Percentiles rank a stretch among this genome's conserved stretches.
Evolutionary conservation across 2,888 invertebrate genomes (phyloP).

Genomic region (Crioceris asparagi): DNA sequence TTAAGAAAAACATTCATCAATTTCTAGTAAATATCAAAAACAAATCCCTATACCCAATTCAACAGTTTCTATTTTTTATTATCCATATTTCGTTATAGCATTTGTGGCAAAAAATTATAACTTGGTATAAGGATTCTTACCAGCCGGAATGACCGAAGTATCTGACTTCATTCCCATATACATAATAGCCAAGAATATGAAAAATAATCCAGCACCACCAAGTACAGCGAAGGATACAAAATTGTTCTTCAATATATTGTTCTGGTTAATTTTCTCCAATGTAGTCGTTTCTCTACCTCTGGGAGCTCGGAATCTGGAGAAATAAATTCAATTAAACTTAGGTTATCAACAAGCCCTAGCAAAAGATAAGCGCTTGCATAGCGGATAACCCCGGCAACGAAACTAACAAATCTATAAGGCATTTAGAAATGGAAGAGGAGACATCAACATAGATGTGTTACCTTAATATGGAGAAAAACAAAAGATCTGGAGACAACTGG

Average conservation of each 20-base stretch:
- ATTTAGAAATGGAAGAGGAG: background rate
- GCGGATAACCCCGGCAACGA: too few species aligned
- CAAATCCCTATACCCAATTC: too few species aligned
- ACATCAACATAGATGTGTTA: background rate
- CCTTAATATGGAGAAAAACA: background rate
- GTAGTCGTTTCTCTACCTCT: background rate
- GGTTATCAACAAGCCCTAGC: too few species aligned
- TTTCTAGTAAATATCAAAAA: too few species aligned
- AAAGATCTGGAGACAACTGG: too few species aligned
- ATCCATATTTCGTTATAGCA: too few species aligned
- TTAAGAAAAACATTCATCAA: too few species aligned
- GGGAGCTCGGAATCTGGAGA: background rate
- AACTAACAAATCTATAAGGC: too few species aligned
- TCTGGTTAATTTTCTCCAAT: background rate
- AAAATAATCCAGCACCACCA: slow-evolving; percentile 51
- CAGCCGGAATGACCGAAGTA: slow-evolving; percentile 45
- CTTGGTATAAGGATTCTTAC: slow-evolving; percentile 30
- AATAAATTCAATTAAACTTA: background rate
- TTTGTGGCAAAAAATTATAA: too few species aligned
- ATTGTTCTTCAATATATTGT: slow-evolving; percentile 40
- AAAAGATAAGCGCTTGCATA: too few species aligned
- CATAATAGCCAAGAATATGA: slow-evolving; percentile 53
- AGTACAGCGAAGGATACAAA: slow-evolving; percentile 55
- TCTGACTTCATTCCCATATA: slow-evolving; percentile 57
- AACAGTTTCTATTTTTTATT: too few species aligned